Conservation (phyloP, 2,888 invertebrate genomes). For the Sabatieria punctata region DNA sequence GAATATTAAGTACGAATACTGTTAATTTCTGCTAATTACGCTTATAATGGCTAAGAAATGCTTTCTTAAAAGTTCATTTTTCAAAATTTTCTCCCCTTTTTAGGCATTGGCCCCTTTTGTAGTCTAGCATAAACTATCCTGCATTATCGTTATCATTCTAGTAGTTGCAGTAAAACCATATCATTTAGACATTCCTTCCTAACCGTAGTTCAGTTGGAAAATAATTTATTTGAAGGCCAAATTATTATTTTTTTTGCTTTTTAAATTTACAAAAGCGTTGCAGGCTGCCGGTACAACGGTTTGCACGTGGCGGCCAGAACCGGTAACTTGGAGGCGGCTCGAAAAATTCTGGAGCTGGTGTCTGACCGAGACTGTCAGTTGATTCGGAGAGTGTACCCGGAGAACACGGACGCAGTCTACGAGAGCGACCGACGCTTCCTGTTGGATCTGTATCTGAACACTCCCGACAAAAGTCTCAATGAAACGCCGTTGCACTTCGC, state of each 20-base stretch:
- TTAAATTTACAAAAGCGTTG: not conserved
- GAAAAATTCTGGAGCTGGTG: conserved; percentile 4
- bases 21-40: no score
- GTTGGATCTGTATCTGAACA: conserved; percentile 13
- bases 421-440: not conserved
- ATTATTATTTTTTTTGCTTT: not conserved
- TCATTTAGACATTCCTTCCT: no score
- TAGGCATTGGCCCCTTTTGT: no score
- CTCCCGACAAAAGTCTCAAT: conserved; percentile 13
- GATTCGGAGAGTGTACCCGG: not conserved
- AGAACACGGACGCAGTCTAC: not conserved
- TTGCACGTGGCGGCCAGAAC: conserved; percentile 14
- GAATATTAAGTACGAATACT: no score
- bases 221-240: conserved; percentile 11
- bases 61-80: no score
- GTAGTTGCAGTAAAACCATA: no score
- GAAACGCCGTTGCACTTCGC: conserved; percentile 16
- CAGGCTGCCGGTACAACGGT: conserved; percentile 13
- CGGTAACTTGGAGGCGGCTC: conserved; percentile 11
- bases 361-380: not conserved
- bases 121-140: no score
- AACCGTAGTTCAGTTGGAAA: no score
- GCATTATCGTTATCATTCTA: no score
- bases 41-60: no score
- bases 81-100: no score